Conservation (phyloP, 2,113 vertebrate species). For the Acrocephalus arundinaceus region DNA sequence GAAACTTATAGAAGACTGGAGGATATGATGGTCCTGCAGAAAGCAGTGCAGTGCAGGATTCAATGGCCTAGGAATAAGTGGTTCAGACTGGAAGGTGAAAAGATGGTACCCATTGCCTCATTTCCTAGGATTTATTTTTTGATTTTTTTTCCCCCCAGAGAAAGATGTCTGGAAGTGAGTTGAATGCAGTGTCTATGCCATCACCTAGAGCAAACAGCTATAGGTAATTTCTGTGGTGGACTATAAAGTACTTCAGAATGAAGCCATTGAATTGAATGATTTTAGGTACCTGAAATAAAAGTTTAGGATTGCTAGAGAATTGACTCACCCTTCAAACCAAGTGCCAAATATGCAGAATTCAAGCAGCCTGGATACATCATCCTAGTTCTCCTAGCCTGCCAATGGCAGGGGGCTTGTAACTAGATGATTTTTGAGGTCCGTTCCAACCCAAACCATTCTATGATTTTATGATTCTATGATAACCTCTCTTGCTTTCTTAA, state of each 20-base stretch:
- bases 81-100: neutral
- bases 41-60: neutral
- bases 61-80: neutral
- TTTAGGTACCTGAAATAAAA: neutral
- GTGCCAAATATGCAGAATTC: neutral
- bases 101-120: neutral
- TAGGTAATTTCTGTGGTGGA: fast-evolving
- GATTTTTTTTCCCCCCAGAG: neutral
- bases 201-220: neutral
- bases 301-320: neutral
- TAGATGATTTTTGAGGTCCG: neutral
- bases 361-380: neutral
- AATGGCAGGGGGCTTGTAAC: neutral
- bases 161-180: neutral
- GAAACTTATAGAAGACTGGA: neutral
- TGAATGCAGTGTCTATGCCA: neutral
- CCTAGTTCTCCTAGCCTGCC: neutral
- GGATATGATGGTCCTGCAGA: neutral
- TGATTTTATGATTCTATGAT: neutral
- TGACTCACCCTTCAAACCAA: neutral
- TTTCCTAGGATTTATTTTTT: neutral
- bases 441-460: neutral
- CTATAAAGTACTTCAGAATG: neutral
- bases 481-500: neutral
- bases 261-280: neutral